These are phyloP conservation scores for Apamea epomidion DNA, from an alignment of 2,888 invertebrate genomes.

Conservation along the genomic window DNA sequence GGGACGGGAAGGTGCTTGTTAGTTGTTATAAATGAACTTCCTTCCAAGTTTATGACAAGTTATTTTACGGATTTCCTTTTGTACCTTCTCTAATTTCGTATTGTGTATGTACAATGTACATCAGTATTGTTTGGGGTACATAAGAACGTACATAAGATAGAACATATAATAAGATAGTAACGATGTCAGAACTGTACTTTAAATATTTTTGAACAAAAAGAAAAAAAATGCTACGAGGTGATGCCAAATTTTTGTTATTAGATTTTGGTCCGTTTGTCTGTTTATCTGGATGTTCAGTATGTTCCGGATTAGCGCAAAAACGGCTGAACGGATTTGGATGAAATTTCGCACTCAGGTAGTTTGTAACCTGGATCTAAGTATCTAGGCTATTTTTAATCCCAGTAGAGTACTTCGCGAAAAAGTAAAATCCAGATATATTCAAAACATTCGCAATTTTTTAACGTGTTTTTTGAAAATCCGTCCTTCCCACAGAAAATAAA, in stretches of 20 bases:
- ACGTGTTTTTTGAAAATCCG: background rate
- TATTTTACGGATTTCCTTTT: slow-evolving; percentile 24
- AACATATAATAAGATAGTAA: no score
- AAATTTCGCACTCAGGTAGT: background rate
- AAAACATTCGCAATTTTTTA: background rate
- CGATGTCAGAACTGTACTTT: no score
- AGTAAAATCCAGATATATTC: background rate
- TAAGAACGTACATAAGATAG: no score
- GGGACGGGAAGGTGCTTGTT: slow-evolving; percentile 47
- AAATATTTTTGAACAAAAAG: no score
- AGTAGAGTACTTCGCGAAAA: background rate
- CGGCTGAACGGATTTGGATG: background rate
- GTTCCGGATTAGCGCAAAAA: background rate
- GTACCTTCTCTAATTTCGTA: background rate
- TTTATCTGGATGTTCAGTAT: background rate
- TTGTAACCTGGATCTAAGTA: background rate
- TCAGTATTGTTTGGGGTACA: background rate
- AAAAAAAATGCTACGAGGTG: no score
- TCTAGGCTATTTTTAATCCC: background rate
- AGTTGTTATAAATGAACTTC: slow-evolving; percentile 46
- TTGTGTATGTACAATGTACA: background rate
- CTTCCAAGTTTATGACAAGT: slow-evolving; percentile 34
- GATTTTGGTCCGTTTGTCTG: no score
- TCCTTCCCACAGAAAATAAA: slow-evolving; percentile 1
- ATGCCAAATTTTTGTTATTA: background rate